Percentiles rank a stretch among this genome's conserved stretches.
These are phyloP conservation scores for Ips nitidus DNA, from an alignment of 1,140 invertebrate genomes.

Conservation along the genomic window DNA sequence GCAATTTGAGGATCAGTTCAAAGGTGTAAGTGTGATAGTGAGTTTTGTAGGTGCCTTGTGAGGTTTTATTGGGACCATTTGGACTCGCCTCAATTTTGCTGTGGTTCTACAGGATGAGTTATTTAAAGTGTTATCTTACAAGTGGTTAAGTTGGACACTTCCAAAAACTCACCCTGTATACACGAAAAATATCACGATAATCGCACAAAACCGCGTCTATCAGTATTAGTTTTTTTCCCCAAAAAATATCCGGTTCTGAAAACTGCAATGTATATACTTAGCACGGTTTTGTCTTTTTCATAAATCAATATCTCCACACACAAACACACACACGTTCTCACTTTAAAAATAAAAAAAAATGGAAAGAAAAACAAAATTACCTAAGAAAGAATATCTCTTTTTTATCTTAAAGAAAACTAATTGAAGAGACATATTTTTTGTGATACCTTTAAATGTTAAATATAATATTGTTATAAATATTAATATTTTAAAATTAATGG, in stretches of 20 bases:
- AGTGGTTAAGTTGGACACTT: no score
- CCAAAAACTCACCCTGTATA: no score
- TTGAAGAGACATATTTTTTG: constrained; percentile 47
- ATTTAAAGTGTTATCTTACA: no score
- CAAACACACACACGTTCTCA: neutral
- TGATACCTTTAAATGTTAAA: constrained; percentile 47
- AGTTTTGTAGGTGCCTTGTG: constrained; percentile 1
- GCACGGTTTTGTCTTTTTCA: no score
- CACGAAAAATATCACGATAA: no score
- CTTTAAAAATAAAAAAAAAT: constrained; percentile 33
- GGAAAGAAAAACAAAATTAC: neutral
- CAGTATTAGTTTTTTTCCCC: no score
- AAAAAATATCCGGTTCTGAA: no score
- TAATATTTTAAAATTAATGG: constrained; percentile 42
- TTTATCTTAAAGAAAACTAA: neutral
- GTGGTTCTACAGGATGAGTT: no score
- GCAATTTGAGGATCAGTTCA: neutral
- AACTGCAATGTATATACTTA: no score
- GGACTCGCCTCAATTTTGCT: neutral
- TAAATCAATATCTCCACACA: no score
- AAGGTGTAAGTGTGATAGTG: neutral
- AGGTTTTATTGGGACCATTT: neutral
- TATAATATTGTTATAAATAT: constrained; percentile 47
- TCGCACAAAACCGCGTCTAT: no score
- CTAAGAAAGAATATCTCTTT: constrained; percentile 35